Evolutionary conservation across 2,113 vertebrate species (phyloP).

Genomic region (Prolemur simus): DNA sequence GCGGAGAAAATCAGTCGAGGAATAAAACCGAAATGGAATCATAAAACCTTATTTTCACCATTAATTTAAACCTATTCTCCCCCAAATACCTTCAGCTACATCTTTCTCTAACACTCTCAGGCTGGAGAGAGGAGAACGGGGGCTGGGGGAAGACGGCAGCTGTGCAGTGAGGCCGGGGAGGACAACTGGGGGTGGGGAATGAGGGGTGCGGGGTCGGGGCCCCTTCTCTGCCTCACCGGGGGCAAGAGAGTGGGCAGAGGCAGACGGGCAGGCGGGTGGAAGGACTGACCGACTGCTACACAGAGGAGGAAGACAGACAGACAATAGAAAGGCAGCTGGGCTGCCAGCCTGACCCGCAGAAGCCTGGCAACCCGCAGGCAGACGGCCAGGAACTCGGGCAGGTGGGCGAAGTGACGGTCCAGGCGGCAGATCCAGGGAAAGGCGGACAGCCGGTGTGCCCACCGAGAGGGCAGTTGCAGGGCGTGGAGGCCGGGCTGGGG

Average conservation of each 20-base stretch:
- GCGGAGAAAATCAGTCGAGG: slow-evolving; percentile 63
- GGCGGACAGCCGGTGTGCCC: background rate
- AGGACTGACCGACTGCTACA: no score
- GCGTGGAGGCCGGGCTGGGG: background rate
- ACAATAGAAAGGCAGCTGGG: background rate
- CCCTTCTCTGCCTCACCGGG: rapidly evolving
- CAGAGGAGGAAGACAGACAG: background rate
- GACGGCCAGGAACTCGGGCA: background rate
- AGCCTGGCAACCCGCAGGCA: background rate
- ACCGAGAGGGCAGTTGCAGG: background rate
- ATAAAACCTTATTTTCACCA: slow-evolving; percentile 70
- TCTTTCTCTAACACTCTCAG: background rate
- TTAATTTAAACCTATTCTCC: slow-evolving; percentile 61
- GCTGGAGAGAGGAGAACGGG: background rate
- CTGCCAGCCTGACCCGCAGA: background rate
- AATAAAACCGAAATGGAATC: slow-evolving; percentile 69
- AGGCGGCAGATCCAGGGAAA: background rate
- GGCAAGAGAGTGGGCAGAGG: background rate
- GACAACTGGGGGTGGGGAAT: rapidly evolving
- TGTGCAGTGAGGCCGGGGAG: background rate
- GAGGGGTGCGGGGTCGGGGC: background rate
- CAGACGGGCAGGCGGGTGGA: background rate
- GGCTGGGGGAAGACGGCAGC: no score
- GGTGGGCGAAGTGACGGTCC: background rate
- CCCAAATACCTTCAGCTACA: slow-evolving; percentile 33